Evolutionary conservation across 37 sponge, comb jelly and placozoan species (phyloP), one percentile per base, ranked within the genome.

Genomic region (Spongilla lacustris): DNA sequence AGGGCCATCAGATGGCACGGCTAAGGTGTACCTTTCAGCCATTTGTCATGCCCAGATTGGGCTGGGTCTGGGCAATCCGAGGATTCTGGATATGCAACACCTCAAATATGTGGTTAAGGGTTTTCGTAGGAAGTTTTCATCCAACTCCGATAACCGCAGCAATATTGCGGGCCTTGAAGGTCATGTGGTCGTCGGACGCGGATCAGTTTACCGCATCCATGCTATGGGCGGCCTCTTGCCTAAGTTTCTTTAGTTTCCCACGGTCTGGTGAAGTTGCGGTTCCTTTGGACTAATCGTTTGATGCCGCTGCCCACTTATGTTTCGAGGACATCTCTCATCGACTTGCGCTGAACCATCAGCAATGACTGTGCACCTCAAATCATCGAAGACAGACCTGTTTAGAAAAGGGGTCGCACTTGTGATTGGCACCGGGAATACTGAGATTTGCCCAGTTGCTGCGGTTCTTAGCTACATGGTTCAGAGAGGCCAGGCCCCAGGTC

Each of bases 21-120:
- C 36, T 2, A 82, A 69, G 28, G 33, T 68, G 26, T 80, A 81
- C 38, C 67, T 80, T 12, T 71, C 87, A 73, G 81, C 81, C 4
- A 37, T 87, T 11, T 41, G 87, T 6, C 80, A 87, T 30, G 10
- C 67, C 0, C 81, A 80, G 29, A 87, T 80, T 35, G 81, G 81
- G 12, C 38, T 80, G 24, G 87, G 87, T 4, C 21, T 80, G 67
- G 81, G 75, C 37, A 76, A 80, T 28, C 81, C 75, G 31, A 71
- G n/a, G 73, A 58, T 58, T 58, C 58, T 1, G 58, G 58, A 58
- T 58, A 73, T 73, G 28, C 73, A 12, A 24, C 73, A 27, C 17
- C 32, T 73, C 30, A 11, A 33, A 73, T 33, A 73, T 34, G 73
- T 73, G 73, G 30, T 73, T 12, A 73, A 73, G 73, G 73, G 73